Percentiles rank a stretch among this genome's conserved stretches.
Conservation (phyloP, 2,797 vertebrate species). For the Psittacula derbiana region DNA sequence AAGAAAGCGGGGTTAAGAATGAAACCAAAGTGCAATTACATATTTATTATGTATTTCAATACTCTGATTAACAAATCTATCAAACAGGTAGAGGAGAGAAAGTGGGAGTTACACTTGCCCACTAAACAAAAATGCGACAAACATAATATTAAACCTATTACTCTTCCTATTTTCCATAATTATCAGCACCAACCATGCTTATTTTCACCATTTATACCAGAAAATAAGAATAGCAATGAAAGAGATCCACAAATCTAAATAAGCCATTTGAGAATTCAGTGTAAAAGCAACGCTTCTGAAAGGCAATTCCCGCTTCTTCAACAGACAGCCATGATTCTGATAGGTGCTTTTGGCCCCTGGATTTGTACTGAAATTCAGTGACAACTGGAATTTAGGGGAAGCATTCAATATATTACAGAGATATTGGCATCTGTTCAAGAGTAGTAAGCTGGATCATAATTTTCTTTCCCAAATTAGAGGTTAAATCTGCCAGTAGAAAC, state of each 20-base stretch:
- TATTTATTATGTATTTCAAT: not conserved
- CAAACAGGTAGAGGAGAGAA: not conserved
- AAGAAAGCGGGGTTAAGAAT: not conserved
- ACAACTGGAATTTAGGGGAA: not conserved
- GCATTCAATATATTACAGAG: not conserved
- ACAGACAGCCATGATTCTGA: not conserved
- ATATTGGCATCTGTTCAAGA: not conserved
- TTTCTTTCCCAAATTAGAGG: not conserved
- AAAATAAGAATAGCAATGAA: not conserved
- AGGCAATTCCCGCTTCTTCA: not conserved
- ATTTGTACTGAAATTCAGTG: not conserved
- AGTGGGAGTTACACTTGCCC: not conserved
- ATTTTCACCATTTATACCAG: not conserved
- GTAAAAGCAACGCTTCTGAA: not conserved
- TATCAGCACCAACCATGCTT: not conserved
- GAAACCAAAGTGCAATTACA: not conserved
- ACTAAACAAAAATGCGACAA: not conserved
- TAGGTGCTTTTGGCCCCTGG: not conserved
- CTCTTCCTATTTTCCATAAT: not conserved
- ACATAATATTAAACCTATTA: not conserved
- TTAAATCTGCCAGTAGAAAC: constrained; percentile 9
- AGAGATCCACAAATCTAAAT: not conserved
- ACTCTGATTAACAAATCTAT: not conserved
- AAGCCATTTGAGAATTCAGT: not conserved
- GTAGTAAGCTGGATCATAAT: not conserved